Evolutionary conservation across 2,888 invertebrate genomes (phyloP), one percentile per base, ranked within the genome.

Genomic region (Drosophila niveifrons): DNA sequence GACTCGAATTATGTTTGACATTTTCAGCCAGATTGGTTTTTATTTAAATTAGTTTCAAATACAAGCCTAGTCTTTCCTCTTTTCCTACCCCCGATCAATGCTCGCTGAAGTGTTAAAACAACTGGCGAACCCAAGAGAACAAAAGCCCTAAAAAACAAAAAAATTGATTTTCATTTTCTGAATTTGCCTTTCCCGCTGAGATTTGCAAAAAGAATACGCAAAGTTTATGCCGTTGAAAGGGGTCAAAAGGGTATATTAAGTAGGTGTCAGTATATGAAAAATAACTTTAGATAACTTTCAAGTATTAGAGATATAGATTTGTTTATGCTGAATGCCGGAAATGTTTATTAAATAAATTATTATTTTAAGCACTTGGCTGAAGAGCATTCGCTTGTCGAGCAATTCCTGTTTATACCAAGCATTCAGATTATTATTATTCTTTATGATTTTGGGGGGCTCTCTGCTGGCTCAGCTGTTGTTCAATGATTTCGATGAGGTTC

Each of bases 21-120:
- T 78, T 78, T 76, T 76, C 77, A 80, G 85, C 82, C 77, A 84
- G 83, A 84, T 84, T 88, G 83, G 84, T 81, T 85, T 88, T 85
- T 85, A 85, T 85, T 85, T 84, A 86, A 86, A 86, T 86, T 88
- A 86, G 87, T 88, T 88, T 84, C 65, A 55, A 78, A 80, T 85
- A 83, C 77, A 84, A 79, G 55, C 73, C 57, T 44, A 58, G 65
- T 50, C 9, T 57, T 23, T 23, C 4, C 23, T 23, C 23, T 6
- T 4, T 6, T 1, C 4, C 10, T 9, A 31, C n/a, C 34, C 34
- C n/a, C 34, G 11, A 23, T 39, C 44, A 59, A 63, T 75, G 78
- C 56, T 75, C 80, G 70, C 63, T 85, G 68, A 82, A 80, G 82
- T 82, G 85, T 85, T 78, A 80, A 85, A 81, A 81, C 75, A 75